phyloP scores from a whole-genome alignment of 2,113 vertebrate genomes.

The Paradoxurus hermaphroditus region DNA sequence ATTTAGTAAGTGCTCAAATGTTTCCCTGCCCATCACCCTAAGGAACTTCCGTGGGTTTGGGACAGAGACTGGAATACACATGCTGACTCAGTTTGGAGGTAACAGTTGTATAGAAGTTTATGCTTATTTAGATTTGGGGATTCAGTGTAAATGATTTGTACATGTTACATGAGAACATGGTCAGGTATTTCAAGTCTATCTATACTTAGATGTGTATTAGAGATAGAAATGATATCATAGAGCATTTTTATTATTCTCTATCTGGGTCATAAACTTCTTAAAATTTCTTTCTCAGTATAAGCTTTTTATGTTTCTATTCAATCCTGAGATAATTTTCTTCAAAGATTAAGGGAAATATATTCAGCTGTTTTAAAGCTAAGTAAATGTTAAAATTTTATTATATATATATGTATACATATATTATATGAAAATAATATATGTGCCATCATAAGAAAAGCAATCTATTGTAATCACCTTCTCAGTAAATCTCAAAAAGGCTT shows the following conservation, averaged over 20 bases:
- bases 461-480: conserved; percentile 20
- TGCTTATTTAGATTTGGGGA: background rate
- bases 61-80: background rate
- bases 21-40: background rate
- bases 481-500: background rate
- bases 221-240: background rate
- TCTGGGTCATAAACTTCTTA: conserved; percentile 8
- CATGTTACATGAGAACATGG: background rate
- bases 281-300: conserved; percentile 14
- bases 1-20: background rate
- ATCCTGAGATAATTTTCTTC: conserved; percentile 22
- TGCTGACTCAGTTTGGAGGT: background rate
- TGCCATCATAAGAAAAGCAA: background rate
- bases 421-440: background rate
- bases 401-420: background rate
- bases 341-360: conserved; percentile 31
- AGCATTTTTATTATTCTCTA: conserved; percentile 23
- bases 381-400: background rate
- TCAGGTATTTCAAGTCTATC: background rate
- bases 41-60: background rate
- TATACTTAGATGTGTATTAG: background rate
- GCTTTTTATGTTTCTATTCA: conserved; percentile 31
- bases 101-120: background rate
- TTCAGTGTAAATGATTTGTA: background rate
- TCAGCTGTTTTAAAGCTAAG: conserved; percentile 28